Percentiles rank a stretch among this genome's conserved stretches.
Conservation (phyloP, 2,113 vertebrate species). For the Tragelaphus strepsiceros region DNA sequence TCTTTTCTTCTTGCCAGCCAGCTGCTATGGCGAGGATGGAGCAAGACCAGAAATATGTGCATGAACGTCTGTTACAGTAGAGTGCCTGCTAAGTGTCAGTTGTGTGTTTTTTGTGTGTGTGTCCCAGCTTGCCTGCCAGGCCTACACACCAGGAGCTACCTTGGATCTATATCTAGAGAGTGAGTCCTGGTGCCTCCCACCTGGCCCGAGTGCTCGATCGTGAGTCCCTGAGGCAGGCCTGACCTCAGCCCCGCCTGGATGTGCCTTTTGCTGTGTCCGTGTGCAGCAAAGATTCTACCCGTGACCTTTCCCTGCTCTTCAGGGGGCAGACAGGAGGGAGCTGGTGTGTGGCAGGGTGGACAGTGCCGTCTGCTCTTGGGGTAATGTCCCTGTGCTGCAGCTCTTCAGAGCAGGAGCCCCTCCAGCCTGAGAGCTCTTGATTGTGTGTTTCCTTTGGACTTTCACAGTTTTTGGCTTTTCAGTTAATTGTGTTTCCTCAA, state of each 20-base stretch:
- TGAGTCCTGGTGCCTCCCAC: neutral
- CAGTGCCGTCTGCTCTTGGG: neutral
- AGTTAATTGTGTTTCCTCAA: slow-evolving; percentile 30
- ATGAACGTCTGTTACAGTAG: neutral
- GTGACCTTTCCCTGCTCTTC: neutral
- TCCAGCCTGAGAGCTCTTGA: neutral
- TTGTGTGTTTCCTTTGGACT: neutral
- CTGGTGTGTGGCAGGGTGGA: accelerated
- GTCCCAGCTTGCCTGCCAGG: neutral
- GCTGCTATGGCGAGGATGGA: accelerated
- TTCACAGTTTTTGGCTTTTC: neutral
- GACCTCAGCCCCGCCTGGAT: neutral
- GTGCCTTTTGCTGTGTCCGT: neutral
- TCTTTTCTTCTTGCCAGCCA: neutral
- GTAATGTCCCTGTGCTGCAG: neutral
- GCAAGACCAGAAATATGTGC: neutral
- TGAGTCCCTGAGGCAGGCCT: neutral
- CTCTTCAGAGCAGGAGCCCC: neutral
- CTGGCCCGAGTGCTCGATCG: neutral
- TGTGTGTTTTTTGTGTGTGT: neutral
- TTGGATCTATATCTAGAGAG: neutral
- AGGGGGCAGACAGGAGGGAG: neutral
- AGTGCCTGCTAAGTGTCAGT: neutral
- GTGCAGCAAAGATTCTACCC: neutral
- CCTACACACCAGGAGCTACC: neutral